Evolutionary conservation across 1,140 invertebrate species (phyloP).

Genomic region (Lordiphosa mommai): DNA sequence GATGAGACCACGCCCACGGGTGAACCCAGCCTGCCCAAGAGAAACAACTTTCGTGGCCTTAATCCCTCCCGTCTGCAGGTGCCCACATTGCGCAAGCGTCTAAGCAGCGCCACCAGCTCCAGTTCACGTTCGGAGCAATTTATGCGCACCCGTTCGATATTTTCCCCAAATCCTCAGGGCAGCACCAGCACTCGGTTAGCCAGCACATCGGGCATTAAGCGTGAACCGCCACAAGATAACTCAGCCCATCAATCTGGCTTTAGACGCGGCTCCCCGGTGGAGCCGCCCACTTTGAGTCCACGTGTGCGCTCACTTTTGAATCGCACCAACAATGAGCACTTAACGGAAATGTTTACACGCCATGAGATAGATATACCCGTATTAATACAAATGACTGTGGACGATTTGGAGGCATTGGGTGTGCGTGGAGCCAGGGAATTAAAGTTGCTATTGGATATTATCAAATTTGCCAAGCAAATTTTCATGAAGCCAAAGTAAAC

Average conservation of each 20-base stretch:
- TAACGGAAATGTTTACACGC: constrained; percentile 47
- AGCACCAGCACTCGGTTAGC: constrained; percentile 2
- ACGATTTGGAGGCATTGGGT: constrained; percentile 49
- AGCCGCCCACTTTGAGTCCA: constrained; percentile 39
- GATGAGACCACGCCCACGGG: constrained; percentile 9
- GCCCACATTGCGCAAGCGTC: not conserved
- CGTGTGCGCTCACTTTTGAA: constrained; percentile 42
- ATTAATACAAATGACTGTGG: constrained; percentile 51
- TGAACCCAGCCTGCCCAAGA: not conserved
- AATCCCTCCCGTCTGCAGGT: constrained; percentile 7
- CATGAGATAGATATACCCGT: constrained; percentile 57
- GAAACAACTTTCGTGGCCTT: not conserved
- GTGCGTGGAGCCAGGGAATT: constrained; percentile 46
- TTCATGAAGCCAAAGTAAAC: constrained; percentile 4
- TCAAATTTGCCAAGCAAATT: constrained; percentile 51
- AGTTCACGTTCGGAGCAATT: constrained; percentile 30
- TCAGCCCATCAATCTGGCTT: constrained; percentile 14
- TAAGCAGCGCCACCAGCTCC: not conserved
- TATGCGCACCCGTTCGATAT: constrained; percentile 46
- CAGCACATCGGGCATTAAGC: not conserved
- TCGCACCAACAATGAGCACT: constrained; percentile 46
- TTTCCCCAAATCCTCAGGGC: constrained; percentile 38
- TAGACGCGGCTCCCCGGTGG: constrained; percentile 48
- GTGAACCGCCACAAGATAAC: not conserved
- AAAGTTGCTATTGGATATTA: constrained; percentile 34